Conservation (phyloP, 2,888 invertebrate genomes). For the Rhorus exstirpatorius region DNA sequence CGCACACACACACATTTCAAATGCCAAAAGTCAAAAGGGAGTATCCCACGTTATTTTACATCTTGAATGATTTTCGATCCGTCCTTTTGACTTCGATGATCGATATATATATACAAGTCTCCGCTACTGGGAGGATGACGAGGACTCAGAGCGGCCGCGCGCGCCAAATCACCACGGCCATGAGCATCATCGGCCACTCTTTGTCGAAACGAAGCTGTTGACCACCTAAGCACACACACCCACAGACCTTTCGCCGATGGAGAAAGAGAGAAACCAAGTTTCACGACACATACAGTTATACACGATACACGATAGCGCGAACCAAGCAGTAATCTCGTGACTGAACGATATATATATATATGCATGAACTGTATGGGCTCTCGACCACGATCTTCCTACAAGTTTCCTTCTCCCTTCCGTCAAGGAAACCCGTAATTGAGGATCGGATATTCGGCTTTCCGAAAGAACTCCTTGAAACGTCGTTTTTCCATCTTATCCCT, state of each 20-base stretch:
- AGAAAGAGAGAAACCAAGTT: constrained; percentile 17
- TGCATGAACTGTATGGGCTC: constrained; percentile 27
- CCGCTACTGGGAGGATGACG: constrained; percentile 13
- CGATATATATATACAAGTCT: neutral
- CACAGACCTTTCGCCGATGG: constrained; percentile 8
- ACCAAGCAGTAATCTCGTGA: neutral
- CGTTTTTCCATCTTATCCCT: constrained; percentile 28
- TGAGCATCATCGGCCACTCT: constrained; percentile 52
- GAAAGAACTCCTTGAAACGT: constrained; percentile 64
- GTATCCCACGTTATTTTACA: neutral
- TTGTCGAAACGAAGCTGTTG: constrained; percentile 53
- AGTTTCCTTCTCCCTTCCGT: constrained; percentile 71
- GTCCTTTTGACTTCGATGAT: constrained; percentile 18
- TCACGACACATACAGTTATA: neutral
- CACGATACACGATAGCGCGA: too few species aligned
- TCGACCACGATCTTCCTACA: constrained; percentile 70
- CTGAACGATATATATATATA: neutral
- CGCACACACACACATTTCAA: neutral
- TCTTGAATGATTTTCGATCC: neutral
- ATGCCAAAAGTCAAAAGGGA: neutral
- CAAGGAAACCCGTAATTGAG: constrained; percentile 73
- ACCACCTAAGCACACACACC: constrained; percentile 39
- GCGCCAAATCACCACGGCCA: constrained; percentile 15
- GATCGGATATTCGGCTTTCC: constrained; percentile 73
- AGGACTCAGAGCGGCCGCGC: constrained; percentile 44